Evolutionary conservation across 2,113 vertebrate genomes (phyloP).

Genomic region (Strix uralensis): DNA sequence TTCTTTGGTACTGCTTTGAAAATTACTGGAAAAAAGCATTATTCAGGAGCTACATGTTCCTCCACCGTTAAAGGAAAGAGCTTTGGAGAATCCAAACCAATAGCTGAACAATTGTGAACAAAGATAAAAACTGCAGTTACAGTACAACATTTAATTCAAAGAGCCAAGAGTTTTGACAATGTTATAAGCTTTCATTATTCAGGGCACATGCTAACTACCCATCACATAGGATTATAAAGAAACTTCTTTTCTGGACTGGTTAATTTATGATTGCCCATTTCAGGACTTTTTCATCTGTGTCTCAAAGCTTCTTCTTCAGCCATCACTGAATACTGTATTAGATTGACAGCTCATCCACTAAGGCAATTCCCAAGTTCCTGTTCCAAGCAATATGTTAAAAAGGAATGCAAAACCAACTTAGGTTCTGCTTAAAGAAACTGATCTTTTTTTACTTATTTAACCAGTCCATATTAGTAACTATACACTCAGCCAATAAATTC

Average conservation of each 20-base stretch:
- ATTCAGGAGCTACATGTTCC: background rate
- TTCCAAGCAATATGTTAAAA: background rate
- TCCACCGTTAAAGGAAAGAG: background rate
- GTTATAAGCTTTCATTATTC: background rate
- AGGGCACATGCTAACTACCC: background rate
- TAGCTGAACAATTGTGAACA: background rate
- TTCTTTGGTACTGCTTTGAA: background rate
- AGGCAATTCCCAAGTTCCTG: background rate
- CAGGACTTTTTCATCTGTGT: background rate
- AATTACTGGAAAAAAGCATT: background rate
- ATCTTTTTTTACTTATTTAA: background rate
- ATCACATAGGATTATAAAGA: background rate
- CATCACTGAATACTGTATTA: background rate
- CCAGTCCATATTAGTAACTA: background rate
- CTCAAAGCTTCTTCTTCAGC: background rate
- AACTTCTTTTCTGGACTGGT: background rate
- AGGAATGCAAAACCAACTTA: background rate
- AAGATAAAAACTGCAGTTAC: background rate
- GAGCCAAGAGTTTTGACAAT: background rate
- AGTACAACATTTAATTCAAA: background rate
- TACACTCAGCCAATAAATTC: background rate
- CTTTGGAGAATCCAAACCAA: background rate
- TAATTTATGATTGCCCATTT: background rate
- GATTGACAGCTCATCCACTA: background rate
- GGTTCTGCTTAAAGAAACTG: background rate